Evolutionary conservation across 2,113 vertebrate species (phyloP).

Genomic region (Nyctereutes procyonoides): DNA sequence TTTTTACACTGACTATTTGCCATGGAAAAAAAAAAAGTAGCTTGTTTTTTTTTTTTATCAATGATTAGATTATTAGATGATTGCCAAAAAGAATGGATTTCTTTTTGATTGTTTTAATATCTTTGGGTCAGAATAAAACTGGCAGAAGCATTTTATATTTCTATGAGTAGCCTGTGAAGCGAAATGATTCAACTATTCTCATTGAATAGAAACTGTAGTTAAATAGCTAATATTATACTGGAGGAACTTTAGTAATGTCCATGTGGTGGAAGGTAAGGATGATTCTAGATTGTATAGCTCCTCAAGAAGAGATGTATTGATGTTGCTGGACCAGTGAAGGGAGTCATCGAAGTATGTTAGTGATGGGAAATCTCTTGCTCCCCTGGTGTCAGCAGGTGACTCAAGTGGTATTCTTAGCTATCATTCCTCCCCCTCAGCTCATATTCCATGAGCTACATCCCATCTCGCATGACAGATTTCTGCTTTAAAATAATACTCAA

Average conservation of each 20-base stretch:
- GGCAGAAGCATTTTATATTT: slow-evolving; percentile 31
- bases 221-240: neutral
- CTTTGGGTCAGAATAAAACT: neutral
- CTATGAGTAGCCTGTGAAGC: neutral
- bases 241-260: neutral
- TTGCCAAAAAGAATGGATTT: neutral
- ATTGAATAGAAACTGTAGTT: neutral
- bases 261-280: neutral
- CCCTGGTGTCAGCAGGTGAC: neutral
- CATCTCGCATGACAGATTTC: neutral
- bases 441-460: neutral
- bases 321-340: too few relatives aligned
- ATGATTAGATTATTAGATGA: neutral
- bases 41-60: neutral
- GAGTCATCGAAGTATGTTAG: neutral
- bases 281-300: neutral
- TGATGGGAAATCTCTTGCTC: neutral
- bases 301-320: neutral
- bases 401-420: neutral
- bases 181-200: neutral
- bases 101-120: neutral
- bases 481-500: neutral
- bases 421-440: neutral
- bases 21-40: neutral
- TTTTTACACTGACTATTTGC: neutral